Percentiles rank a stretch among this genome's conserved stretches.
phyloP scores from a whole-genome alignment of 2,888 invertebrate species.

The Carcina quercana region DNA sequence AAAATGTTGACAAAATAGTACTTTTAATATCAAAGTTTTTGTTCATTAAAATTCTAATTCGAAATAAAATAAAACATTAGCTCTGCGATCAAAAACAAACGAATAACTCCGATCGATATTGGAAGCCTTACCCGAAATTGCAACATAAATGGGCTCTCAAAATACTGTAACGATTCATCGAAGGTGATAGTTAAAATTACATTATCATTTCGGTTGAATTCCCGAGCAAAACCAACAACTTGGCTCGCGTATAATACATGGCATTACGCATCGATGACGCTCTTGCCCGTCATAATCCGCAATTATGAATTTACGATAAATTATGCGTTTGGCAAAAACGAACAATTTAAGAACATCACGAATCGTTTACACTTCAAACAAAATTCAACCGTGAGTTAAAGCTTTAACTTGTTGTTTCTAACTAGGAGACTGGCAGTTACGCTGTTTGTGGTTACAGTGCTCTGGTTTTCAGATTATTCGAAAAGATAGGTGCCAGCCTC shows the following conservation, averaged over 20 bases:
- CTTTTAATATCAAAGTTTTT: too few species aligned
- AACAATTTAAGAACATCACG: slow-evolving; percentile 19
- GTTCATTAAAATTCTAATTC: too few species aligned
- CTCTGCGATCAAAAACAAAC: too few species aligned
- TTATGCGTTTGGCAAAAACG: slow-evolving; percentile 42
- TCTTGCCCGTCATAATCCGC: slow-evolving; percentile 42
- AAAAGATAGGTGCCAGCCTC: slow-evolving; percentile 63
- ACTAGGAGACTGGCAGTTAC: slow-evolving; percentile 1
- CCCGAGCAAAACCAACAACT: slow-evolving; percentile 9
- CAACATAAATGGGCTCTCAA: background rate
- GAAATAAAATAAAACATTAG: too few species aligned
- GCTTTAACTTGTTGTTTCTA: background rate
- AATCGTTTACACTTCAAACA: background rate
- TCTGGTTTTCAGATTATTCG: slow-evolving; percentile 63
- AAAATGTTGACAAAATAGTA: too few species aligned
- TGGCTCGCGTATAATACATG: slow-evolving; percentile 35
- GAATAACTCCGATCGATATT: too few species aligned
- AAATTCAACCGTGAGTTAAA: slow-evolving; percentile 16
- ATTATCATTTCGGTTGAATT: slow-evolving; percentile 4
- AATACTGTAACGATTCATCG: background rate
- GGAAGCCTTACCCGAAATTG: too few species aligned
- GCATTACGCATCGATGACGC: slow-evolving; percentile 45
- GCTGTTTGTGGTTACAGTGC: slow-evolving; percentile 29
- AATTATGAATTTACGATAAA: slow-evolving; percentile 65
- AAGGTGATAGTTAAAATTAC: slow-evolving; percentile 1